Conservation (phyloP, 2,797 vertebrate species). For the Xenentodon cancila region DNA sequence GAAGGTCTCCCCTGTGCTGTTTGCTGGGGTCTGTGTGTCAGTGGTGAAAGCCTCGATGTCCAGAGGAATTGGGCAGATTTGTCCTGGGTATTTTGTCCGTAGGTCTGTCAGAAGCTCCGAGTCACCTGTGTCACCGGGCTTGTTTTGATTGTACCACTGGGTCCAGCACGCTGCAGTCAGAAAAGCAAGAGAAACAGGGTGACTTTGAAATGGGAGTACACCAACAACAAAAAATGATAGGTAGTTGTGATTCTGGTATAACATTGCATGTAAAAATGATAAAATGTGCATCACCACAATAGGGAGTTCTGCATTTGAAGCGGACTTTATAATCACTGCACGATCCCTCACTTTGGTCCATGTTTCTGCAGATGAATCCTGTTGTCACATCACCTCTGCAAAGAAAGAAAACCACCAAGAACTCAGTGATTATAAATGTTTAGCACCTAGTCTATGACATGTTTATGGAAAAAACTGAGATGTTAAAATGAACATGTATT, state of each 20-base stretch:
- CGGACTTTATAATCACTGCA: conserved; percentile 56
- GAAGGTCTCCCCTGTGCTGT: conserved; percentile 30
- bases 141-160: conserved; percentile 40
- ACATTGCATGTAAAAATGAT: neutral
- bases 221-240: too few species aligned
- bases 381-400: conserved; percentile 26
- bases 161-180: conserved; percentile 63
- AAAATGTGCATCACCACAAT: conserved; percentile 12
- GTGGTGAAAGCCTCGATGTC: conserved; percentile 44
- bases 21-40: conserved; percentile 20
- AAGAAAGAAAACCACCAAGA: neutral
- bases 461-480: too few species aligned
- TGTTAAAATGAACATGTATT: too few species aligned
- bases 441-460: too few species aligned
- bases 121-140: conserved; percentile 44
- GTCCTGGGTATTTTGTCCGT: neutral
- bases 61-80: conserved; percentile 37
- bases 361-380: conserved; percentile 55
- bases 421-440: too few species aligned
- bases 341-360: neutral
- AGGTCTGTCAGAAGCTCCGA: conserved; percentile 25
- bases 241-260: too few species aligned
- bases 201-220: too few species aligned
- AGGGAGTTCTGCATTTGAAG: conserved; percentile 48
- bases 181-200: neutral